Evolutionary conservation across 2,113 vertebrate species (phyloP).

Genomic region (Diadophis punctatus): DNA sequence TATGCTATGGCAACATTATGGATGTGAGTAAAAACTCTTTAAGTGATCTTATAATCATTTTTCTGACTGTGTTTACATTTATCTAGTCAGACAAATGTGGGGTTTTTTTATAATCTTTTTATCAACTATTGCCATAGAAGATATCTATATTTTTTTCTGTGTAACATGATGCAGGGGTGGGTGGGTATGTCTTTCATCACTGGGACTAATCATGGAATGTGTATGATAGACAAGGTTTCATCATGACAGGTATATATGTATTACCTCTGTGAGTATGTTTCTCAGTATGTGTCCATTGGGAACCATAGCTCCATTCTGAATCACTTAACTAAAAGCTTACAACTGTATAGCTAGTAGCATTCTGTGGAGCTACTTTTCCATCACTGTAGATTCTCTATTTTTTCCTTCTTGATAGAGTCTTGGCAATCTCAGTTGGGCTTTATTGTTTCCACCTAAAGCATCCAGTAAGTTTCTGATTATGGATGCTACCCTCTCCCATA

Average conservation of each 20-base stretch:
- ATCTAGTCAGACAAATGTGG: not conserved
- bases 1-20: slow-evolving; percentile 81
- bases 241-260: not conserved
- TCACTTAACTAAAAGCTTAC: no score
- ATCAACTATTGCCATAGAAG: not conserved
- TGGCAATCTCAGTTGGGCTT: no score
- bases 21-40: slow-evolving; percentile 66
- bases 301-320: no score
- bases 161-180: not conserved
- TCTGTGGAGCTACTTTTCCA: no score
- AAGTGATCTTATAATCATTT: not conserved
- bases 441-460: no score
- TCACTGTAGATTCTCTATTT: no score
- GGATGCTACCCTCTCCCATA: no score
- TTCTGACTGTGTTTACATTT: not conserved
- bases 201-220: not conserved
- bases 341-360: no score
- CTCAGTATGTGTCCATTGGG: no score
- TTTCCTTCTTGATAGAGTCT: no score
- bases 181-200: not conserved
- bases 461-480: no score
- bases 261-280: no score
- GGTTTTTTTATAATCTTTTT: not conserved
- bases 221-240: not conserved
- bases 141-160: not conserved